Evolutionary conservation across 1,140 invertebrate species (phyloP).

Genomic region (Chironomus tepperi): DNA sequence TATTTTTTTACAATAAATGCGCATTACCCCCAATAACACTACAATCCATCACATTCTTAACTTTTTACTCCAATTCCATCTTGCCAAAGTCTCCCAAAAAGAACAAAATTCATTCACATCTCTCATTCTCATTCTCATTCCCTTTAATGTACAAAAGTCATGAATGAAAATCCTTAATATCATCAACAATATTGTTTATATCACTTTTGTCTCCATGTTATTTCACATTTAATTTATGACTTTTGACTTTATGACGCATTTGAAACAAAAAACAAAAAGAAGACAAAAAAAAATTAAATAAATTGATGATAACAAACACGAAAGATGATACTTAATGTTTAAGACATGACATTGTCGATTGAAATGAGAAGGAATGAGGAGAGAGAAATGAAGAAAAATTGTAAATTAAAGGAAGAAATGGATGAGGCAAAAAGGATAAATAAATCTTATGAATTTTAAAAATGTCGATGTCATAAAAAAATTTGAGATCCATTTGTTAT

Average conservation of each 20-base stretch:
- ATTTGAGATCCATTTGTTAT: not conserved
- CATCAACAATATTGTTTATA: not conserved
- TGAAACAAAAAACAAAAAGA: too few species aligned
- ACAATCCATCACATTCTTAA: too few species aligned
- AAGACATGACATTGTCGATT: too few species aligned
- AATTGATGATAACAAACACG: not conserved
- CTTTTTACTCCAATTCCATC: too few species aligned
- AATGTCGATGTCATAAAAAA: not conserved
- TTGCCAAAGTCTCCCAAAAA: too few species aligned
- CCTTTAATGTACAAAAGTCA: not conserved
- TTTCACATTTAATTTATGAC: not conserved
- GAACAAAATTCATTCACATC: not conserved
- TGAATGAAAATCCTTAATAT: not conserved
- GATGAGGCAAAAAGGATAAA: not conserved
- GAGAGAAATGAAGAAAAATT: not conserved
- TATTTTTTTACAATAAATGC: too few species aligned
- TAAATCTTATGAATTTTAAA: not conserved
- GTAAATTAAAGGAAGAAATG: not conserved
- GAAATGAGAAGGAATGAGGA: too few species aligned
- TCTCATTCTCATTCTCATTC: not conserved
- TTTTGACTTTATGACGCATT: slow-evolving; percentile 4
- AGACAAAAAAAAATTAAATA: not conserved
- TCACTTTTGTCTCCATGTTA: not conserved
- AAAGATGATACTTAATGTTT: slow-evolving; percentile 2
- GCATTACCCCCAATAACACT: too few species aligned